Evolutionary conservation across 2,797 vertebrate genomes (phyloP).

Genomic region (Lepidocolaptes lacrymiger): DNA sequence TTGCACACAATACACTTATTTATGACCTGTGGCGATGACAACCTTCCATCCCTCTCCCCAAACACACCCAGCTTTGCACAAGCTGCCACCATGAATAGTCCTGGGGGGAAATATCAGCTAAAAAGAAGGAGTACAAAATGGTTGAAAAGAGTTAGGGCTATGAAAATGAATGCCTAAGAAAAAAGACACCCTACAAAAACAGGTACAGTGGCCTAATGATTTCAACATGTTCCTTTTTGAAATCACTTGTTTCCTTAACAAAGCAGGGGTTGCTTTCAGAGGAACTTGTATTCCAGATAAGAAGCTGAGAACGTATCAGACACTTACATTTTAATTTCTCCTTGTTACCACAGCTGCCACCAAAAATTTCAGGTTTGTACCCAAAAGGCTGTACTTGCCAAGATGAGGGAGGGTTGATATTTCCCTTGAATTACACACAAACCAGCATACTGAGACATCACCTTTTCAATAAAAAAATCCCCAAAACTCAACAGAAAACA

Average conservation of each 20-base stretch:
- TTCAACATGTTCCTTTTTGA: not conserved
- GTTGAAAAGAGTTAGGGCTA: not conserved
- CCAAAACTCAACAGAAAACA: not conserved
- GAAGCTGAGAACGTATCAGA: not conserved
- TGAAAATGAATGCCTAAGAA: not conserved
- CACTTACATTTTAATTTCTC: not conserved
- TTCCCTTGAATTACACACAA: not conserved
- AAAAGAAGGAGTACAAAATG: not conserved
- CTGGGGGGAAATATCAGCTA: not conserved
- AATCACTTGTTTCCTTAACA: not conserved
- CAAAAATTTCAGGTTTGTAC: not conserved
- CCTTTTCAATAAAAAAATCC: not conserved
- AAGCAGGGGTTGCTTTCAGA: not conserved
- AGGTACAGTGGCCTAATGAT: not conserved
- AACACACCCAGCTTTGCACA: not conserved
- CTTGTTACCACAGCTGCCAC: not conserved
- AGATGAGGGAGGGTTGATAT: not conserved
- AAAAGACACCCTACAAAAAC: not conserved
- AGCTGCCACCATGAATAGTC: not conserved
- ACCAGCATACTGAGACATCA: not conserved
- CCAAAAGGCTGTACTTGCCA: not conserved
- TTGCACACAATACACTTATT: not conserved
- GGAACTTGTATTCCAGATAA: not conserved
- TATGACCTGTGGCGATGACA: not conserved
- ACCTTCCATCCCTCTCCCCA: not conserved